Percentiles rank a stretch among this genome's conserved stretches.
phyloP scores from a whole-genome alignment of 2,797 vertebrate species.

The Hemitrygon akajei region DNA sequence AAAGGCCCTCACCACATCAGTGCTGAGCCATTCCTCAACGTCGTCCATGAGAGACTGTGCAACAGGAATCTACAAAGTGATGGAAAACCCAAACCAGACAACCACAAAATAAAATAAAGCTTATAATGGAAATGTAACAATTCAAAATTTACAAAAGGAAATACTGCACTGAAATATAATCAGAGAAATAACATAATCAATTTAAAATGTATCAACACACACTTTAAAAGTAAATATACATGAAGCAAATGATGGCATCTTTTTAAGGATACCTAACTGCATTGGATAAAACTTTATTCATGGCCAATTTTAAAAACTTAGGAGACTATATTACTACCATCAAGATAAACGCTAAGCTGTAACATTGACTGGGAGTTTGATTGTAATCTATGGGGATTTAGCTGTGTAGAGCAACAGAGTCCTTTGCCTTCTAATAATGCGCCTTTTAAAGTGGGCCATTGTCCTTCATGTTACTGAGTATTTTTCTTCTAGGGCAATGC shows the following conservation, averaged over 20 bases:
- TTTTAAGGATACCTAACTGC: neutral
- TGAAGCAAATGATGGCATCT: neutral
- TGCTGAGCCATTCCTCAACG: constrained; percentile 98
- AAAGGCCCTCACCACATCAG: constrained; percentile 87
- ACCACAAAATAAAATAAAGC: constrained; percentile 59
- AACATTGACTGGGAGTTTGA: neutral
- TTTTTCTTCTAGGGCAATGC: neutral
- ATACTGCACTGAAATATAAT: constrained; percentile 10
- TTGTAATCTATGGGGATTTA: neutral
- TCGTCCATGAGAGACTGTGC: constrained; percentile 98
- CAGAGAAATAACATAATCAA: neutral
- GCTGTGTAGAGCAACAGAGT: neutral
- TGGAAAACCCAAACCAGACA: constrained; percentile 63
- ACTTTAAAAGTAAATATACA: neutral
- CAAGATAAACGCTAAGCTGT: neutral
- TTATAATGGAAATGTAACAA: constrained; percentile 56
- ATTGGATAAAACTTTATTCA: neutral
- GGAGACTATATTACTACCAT: neutral
- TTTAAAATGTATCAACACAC: neutral
- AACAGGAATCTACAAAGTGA: constrained; percentile 76
- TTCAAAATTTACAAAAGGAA: constrained; percentile 41
- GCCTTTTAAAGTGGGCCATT: neutral
- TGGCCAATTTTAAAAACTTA: neutral
- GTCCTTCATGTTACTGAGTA: neutral
- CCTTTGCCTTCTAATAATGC: neutral